These are phyloP conservation scores for Dysidea cf. avara DNA, from an alignment of 37 sponge, comb jelly and placozoan genomes.

Conservation along the genomic window DNA sequence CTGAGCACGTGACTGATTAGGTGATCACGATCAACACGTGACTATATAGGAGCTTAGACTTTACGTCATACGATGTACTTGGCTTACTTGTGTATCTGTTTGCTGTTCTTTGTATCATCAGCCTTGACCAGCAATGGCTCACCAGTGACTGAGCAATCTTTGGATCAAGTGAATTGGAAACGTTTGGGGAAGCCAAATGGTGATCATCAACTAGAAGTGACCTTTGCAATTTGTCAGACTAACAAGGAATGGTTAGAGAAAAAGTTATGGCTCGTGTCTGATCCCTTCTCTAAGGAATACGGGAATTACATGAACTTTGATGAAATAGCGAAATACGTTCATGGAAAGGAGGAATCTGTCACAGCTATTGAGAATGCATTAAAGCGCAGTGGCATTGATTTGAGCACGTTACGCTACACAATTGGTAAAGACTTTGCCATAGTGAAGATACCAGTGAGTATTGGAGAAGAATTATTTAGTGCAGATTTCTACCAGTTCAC, in stretches of 20 bases:
- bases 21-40: too few species aligned
- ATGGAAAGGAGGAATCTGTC: slow-evolving; percentile 57
- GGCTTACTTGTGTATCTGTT: too few species aligned
- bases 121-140: too few species aligned
- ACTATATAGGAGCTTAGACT: too few species aligned
- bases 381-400: slow-evolving; percentile 12
- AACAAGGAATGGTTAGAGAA: slow-evolving; percentile 61
- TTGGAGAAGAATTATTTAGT: slow-evolving; percentile 47
- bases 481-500: slow-evolving; percentile 35
- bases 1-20: too few species aligned
- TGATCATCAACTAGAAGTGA: slow-evolving; percentile 21
- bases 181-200: slow-evolving; percentile 1
- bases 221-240: slow-evolving; percentile 75
- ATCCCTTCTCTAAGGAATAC: slow-evolving; percentile 75
- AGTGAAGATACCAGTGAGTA: slow-evolving; percentile 17
- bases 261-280: slow-evolving; percentile 62
- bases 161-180: slow-evolving; percentile 14
- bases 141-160: too few species aligned
- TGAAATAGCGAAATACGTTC: slow-evolving; percentile 63
- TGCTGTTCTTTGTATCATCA: too few species aligned
- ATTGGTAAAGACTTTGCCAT: slow-evolving; percentile 69
- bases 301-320: slow-evolving; percentile 78
- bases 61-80: too few species aligned
- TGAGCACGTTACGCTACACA: slow-evolving; percentile 30
- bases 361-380: slow-evolving; percentile 14